Evolutionary conservation across 2,888 invertebrate species (phyloP), one percentile per base, ranked within the genome.

Genomic region (Mythimna impura): DNA sequence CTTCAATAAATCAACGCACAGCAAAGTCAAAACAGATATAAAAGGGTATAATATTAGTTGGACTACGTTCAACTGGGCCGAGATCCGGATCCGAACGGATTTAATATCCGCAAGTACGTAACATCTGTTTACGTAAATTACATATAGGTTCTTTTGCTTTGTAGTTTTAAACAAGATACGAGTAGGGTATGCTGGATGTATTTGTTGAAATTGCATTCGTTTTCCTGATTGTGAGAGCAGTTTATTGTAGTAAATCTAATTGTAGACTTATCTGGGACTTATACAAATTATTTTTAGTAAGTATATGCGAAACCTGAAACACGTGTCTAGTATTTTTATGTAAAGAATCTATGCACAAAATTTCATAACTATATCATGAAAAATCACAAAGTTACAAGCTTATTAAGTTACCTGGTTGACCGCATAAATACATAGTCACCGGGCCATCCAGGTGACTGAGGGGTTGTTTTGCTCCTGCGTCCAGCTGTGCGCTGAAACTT

Each of bases 81-180:
- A 58, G 61, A 73, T 71, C 69, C 61, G 68, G 62, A 73, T 71
- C 73, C 63, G 70, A 78, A 76, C 71, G 62, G 77, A 69, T 75
- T 76, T 81, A 81, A 82, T 86, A 85, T 81, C 63, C 69, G 73
- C 72, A 70, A 70, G 71, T 65, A 71, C 55, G 76, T 72, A 86
- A 81, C 82, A 78, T 83, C 72, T 87, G 87, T 86, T 85, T 81
- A 78, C 84, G 78, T 78, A 82, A 82, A 75, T 83, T 84, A 77
- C 78, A 83, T 78, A 78, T 68, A 70, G 76, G 81, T 83, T 83
- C 73, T 82, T 83, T 78, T 73, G 58, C 73, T 77, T 76, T 80
- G 77, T 76, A 67, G 64, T 78, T 77, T 83, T 71, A 70, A 72
- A 62, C 55, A 20, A 47, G 64, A 58, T 66, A 61, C 61, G 47